Base-by-base conservation (phyloP, 2,113 vertebrate genomes). In the Cebidichthys violaceus region DNA sequence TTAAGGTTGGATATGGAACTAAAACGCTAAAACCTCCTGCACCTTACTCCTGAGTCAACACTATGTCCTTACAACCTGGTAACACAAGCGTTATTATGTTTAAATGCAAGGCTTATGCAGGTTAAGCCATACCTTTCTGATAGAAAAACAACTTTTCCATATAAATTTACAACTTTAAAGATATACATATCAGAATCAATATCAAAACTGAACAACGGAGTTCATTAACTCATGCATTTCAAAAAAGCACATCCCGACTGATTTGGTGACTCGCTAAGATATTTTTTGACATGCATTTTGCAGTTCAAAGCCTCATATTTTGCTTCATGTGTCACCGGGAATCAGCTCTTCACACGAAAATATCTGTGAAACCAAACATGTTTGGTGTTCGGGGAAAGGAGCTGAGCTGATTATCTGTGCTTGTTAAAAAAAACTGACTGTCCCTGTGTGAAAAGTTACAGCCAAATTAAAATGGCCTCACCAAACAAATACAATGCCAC, bases 401-500 rank as follows among this genome's bases (percentile, higher is more conserved):
- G 61, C 35, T 22, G 78, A 76, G 70, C 24, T 76, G 64, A 86
- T 86, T 66, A 73, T 67, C 35, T 17, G 18, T 24, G 68, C 75
- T 81, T 74, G 86, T 75, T 80, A 84, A 71, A 24, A 59, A 27
- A 1, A 57, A 60, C 11, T n/a, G 55, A 52, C 65, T 78, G 18
- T 59, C 39, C n/a, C 39, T 61, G 55, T 29, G 35, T 35, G 35
- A 77, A 43, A 66, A 66, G 67, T 64, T 62, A 78, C 15, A 73
- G 77, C 70, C 39, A 70, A 77, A 86, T 81, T 83, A 60, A 86
- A 86, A 80, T 41, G 45, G 4, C 52, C 73, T 41, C 76, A 62
- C 31, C 69, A 67, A 70, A 74, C 37, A 70, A 70, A 68, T 22
- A 59, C 43, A 65, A 6, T 13, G 41, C 6, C 75, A 61, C 52